Evolutionary conservation across 2,797 vertebrate genomes (phyloP).

Genomic region (Aratinga solstitialis): DNA sequence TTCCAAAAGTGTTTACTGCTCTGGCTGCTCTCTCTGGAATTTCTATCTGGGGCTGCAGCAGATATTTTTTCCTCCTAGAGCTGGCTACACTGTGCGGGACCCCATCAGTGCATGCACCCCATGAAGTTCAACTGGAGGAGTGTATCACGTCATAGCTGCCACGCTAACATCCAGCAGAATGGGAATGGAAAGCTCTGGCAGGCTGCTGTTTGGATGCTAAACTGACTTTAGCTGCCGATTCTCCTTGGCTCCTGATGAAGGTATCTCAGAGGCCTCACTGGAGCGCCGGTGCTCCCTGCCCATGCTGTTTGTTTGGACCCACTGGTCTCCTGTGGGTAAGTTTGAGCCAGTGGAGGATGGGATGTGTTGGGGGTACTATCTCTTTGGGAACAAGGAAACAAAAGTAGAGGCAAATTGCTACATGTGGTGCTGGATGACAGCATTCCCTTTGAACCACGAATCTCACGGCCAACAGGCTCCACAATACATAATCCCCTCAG

Average conservation of each 20-base stretch:
- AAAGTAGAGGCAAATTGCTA: neutral
- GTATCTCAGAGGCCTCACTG: neutral
- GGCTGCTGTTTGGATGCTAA: neutral
- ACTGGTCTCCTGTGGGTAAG: neutral
- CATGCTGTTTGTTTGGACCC: neutral
- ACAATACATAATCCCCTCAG: conserved; percentile 28
- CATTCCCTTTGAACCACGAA: neutral
- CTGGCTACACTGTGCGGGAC: neutral
- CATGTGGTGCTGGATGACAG: neutral
- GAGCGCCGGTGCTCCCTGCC: neutral
- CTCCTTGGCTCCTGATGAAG: neutral
- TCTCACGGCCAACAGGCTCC: neutral
- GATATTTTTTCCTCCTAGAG: neutral
- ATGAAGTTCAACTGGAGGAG: neutral
- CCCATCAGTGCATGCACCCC: accelerated
- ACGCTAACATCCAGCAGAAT: neutral
- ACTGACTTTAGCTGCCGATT: neutral
- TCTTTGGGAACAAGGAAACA: neutral
- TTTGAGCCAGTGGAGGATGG: neutral
- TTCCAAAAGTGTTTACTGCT: neutral
- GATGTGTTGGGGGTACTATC: neutral
- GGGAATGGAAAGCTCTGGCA: neutral
- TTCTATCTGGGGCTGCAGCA: neutral
- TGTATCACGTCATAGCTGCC: accelerated
- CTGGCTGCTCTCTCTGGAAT: neutral